Conservation (phyloP, 2,888 invertebrate genomes). For the Drosophila neonasuta region DNA sequence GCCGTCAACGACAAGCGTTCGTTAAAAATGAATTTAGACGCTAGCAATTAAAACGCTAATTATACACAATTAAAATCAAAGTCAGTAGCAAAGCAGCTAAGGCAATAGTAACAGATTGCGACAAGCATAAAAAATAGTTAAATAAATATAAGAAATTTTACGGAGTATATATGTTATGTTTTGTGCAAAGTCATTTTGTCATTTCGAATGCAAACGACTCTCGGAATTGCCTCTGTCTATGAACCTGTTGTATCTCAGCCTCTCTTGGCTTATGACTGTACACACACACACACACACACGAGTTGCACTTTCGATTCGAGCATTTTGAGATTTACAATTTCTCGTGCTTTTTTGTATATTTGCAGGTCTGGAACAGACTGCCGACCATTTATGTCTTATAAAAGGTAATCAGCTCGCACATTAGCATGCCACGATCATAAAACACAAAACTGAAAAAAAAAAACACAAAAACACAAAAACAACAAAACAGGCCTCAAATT, state of each 20-base stretch:
- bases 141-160: slow-evolving; percentile 43
- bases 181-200: slow-evolving; percentile 49
- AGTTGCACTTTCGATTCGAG: slow-evolving; percentile 47
- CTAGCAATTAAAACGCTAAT: slow-evolving; percentile 70
- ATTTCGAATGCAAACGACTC: slow-evolving; percentile 43
- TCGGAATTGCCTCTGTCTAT: slow-evolving; percentile 9
- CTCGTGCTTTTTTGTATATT: slow-evolving; percentile 19
- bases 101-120: slow-evolving; percentile 9
- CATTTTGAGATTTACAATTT: slow-evolving; percentile 26
- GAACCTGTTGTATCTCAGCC: slow-evolving; percentile 1
- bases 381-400: slow-evolving; percentile 68
- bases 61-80: slow-evolving; percentile 72
- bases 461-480: slow-evolving; percentile 5
- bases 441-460: slow-evolving; percentile 24
- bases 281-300: too few relatives aligned
- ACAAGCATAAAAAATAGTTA: slow-evolving; percentile 35
- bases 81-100: slow-evolving; percentile 30
- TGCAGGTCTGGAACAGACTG: slow-evolving; percentile 32
- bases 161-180: slow-evolving; percentile 9
- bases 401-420: slow-evolving; percentile 66
- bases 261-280: slow-evolving; percentile 6
- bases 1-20: slow-evolving; percentile 42
- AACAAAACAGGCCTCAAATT: slow-evolving; percentile 32
- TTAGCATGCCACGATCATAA: slow-evolving; percentile 48
- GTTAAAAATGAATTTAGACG: slow-evolving; percentile 65